Evolutionary conservation across 2,888 invertebrate genomes (phyloP).

Genomic region (Hypomecis punctinalis): DNA sequence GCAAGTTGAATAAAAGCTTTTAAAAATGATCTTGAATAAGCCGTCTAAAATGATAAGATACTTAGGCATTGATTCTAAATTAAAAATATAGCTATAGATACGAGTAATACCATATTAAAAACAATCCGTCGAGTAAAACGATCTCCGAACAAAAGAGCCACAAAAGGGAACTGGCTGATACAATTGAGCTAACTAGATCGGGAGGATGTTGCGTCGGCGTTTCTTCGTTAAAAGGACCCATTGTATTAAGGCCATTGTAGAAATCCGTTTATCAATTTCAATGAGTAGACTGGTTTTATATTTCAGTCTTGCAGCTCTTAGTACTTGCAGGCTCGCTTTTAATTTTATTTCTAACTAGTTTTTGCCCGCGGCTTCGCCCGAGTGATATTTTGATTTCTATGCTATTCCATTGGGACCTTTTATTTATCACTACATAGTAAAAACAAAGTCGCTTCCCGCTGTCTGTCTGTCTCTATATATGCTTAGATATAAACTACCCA

Average conservation of each 20-base stretch:
- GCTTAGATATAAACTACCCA: too few species aligned
- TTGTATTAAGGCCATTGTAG: conserved; percentile 16
- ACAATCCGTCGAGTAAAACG: conserved; percentile 5
- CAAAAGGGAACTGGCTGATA: conserved; percentile 18
- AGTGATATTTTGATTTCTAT: too few species aligned
- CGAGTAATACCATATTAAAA: neutral
- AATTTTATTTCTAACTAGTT: too few species aligned
- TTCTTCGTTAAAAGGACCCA: conserved; percentile 9
- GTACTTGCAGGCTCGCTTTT: too few species aligned
- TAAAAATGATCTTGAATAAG: too few species aligned
- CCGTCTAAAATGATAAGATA: too few species aligned
- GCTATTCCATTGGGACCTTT: too few species aligned
- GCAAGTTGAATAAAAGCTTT: too few species aligned
- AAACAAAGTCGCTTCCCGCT: too few species aligned
- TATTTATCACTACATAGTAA: too few species aligned
- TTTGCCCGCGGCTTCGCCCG: too few species aligned
- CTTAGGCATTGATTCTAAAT: neutral
- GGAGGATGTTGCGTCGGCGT: conserved; percentile 14
- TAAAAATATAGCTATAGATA: neutral
- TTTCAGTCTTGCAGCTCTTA: neutral
- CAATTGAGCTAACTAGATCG: conserved; percentile 24
- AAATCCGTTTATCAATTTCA: neutral
- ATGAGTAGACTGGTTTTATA: neutral
- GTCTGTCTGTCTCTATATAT: too few species aligned
- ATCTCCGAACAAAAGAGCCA: conserved; percentile 4